Conservation (phyloP, 2,888 invertebrate species). For the Trissolcus brochymenae region DNA sequence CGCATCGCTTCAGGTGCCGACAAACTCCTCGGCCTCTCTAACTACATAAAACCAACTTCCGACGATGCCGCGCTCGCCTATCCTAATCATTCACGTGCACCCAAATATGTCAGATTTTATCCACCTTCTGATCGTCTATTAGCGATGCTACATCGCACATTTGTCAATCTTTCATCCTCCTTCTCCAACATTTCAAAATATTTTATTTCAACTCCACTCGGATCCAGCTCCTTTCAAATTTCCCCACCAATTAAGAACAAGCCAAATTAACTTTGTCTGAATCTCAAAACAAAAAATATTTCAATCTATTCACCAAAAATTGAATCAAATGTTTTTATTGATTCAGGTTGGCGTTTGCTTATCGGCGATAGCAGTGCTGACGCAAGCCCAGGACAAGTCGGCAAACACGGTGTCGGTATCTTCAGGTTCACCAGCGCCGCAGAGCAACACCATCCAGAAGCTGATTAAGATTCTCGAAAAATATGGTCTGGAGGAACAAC, state of each 20-base stretch:
- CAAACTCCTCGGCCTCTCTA: constrained; percentile 46
- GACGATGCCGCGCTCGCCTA: background rate
- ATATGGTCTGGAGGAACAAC: constrained; percentile 75
- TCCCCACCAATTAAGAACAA: too few species aligned
- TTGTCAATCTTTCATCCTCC: too few species aligned
- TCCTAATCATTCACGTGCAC: background rate
- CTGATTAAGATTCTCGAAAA: constrained; percentile 74
- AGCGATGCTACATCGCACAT: too few species aligned
- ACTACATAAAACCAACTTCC: constrained; percentile 8
- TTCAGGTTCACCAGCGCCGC: constrained; percentile 71
- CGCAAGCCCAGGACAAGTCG: constrained; percentile 65
- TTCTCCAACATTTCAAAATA: background rate
- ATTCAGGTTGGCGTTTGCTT: constrained; percentile 66
- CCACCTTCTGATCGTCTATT: too few species aligned
- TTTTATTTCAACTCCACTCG: too few species aligned
- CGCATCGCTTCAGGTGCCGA: constrained; percentile 60
- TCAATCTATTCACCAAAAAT: too few species aligned
- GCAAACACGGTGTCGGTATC: constrained; percentile 67
- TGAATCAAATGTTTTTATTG: background rate
- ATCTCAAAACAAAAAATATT: too few species aligned
- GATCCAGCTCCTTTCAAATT: too few species aligned
- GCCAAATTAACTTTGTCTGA: too few species aligned
- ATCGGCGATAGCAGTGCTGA: constrained; percentile 58
- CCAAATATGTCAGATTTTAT: too few species aligned
- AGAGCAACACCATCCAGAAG: constrained; percentile 78